A percentile compares a stretch with the other conserved stretches of the same genome.
Conservation (phyloP, 2,797 vertebrate genomes). For the Gallinago solitaria region DNA sequence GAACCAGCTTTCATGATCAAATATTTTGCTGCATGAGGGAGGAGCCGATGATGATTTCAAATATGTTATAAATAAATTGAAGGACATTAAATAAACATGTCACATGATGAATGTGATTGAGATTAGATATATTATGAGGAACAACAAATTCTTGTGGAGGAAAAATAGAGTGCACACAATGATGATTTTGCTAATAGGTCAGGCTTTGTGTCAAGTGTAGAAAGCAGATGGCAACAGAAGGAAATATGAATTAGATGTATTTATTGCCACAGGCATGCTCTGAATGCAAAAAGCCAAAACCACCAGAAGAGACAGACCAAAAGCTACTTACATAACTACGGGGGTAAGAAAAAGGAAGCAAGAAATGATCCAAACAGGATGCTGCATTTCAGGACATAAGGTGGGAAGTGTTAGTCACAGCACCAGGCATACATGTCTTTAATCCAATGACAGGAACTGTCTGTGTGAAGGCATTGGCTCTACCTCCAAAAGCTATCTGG, state of each 20-base stretch:
- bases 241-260: neutral
- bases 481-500: constrained; percentile 1
- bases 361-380: constrained; percentile 22
- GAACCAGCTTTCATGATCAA: constrained; percentile 11
- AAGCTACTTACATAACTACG: constrained; percentile 1
- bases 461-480: neutral
- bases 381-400: constrained; percentile 49
- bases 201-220: constrained; percentile 11
- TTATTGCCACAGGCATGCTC: neutral
- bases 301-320: neutral
- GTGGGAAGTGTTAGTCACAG: constrained; percentile 62
- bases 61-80: constrained; percentile 63
- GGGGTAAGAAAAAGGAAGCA: constrained; percentile 5
- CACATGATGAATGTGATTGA: neutral
- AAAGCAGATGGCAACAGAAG: constrained; percentile 22
- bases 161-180: neutral
- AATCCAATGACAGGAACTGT: neutral
- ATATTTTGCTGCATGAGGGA: constrained; percentile 37
- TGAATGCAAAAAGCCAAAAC: neutral
- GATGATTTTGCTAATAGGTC: neutral
- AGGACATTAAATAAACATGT: constrained; percentile 40
- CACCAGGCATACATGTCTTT: neutral
- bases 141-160: neutral
- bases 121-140: neutral
- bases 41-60: constrained; percentile 33